phyloP scores from a whole-genome alignment of 1,140 invertebrate species.

The Leptopilina clavipes region DNA sequence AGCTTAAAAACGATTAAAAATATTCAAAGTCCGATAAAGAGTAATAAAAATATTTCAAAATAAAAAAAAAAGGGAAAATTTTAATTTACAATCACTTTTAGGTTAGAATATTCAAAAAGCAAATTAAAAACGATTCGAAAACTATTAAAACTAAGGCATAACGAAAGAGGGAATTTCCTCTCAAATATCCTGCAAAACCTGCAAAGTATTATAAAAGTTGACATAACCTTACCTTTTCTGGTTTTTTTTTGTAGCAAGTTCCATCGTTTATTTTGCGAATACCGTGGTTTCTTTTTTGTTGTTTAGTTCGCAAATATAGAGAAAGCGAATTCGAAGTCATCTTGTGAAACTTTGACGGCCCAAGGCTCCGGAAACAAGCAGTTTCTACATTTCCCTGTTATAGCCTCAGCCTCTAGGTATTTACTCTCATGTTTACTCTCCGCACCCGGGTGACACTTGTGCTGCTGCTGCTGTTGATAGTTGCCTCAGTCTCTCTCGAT shows the following conservation, averaged over 20 bases:
- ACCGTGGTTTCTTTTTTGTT: neutral
- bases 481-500: neutral
- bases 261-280: neutral
- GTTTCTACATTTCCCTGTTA: constrained; percentile 23
- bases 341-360: neutral
- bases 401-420: neutral
- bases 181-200: too few species aligned
- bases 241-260: neutral
- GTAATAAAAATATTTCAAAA: too few species aligned
- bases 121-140: too few species aligned
- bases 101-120: too few species aligned
- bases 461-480: neutral
- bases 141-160: too few species aligned
- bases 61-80: too few species aligned
- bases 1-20: too few species aligned
- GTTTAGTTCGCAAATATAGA: neutral
- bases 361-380: constrained; percentile 15
- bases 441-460: constrained; percentile 5
- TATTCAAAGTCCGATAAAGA: too few species aligned
- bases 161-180: too few species aligned
- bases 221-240: neutral
- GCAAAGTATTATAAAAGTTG: too few species aligned
- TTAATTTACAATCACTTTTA: too few species aligned
- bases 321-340: constrained; percentile 5
- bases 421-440: constrained; percentile 12